Evolutionary conservation across 2,888 invertebrate species (phyloP).

Genomic region (Pheosia gnoma): DNA sequence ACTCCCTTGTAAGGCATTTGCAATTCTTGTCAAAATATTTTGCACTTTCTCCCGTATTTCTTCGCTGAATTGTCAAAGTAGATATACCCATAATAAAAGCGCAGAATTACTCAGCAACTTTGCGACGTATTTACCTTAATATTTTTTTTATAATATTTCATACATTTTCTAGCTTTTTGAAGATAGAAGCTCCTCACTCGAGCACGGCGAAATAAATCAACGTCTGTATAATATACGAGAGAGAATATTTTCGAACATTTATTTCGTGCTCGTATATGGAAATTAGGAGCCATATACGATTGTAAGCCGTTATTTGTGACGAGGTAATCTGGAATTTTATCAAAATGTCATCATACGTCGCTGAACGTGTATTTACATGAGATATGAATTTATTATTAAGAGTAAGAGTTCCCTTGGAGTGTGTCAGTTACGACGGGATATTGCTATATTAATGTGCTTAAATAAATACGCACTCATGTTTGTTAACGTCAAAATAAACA

Average conservation of each 20-base stretch:
- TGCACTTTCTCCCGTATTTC: too few species aligned
- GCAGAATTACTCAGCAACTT: not conserved
- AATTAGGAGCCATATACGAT: conserved; percentile 5
- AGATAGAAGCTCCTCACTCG: conserved; percentile 1
- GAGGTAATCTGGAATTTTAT: conserved; percentile 7
- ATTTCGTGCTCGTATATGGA: conserved; percentile 3
- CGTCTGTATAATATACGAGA: conserved; percentile 3
- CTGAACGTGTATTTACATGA: conserved; percentile 2
- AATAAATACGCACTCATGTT: too few species aligned
- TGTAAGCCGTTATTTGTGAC: conserved; percentile 5
- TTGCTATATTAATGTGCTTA: too few species aligned
- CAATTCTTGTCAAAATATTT: too few species aligned
- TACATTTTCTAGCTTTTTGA: conserved; percentile 6
- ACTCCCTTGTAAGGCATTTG: too few species aligned
- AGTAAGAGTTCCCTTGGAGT: not conserved
- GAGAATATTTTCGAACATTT: conserved; percentile 8
- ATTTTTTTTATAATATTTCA: not conserved
- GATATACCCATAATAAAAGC: too few species aligned
- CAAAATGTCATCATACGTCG: conserved; percentile 7
- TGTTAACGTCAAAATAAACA: too few species aligned
- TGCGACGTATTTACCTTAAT: conserved; percentile 1
- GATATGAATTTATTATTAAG: conserved; percentile 3
- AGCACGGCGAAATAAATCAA: conserved; percentile 4
- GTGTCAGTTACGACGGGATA: not conserved
- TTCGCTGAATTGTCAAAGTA: not conserved